phyloP scores from a whole-genome alignment of 2,113 vertebrate species.

The Greenwoodochromis staneri region DNA sequence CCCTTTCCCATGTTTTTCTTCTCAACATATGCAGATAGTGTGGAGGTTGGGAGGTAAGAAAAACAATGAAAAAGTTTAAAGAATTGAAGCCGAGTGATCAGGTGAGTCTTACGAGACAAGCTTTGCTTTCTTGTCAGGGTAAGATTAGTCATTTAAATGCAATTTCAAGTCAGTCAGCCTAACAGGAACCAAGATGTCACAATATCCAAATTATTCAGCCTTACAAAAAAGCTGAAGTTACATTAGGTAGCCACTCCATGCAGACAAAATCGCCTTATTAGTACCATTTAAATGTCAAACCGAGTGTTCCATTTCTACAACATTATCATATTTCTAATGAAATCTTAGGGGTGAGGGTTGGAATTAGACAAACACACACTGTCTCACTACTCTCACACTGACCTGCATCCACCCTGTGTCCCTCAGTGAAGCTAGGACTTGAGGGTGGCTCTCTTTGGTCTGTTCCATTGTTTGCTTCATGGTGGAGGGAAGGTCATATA shows the following conservation, averaged over 20 bases:
- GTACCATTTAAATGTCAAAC: constrained; percentile 3
- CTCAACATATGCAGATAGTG: background rate
- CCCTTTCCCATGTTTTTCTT: background rate
- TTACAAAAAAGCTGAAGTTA: background rate
- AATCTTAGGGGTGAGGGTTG: background rate
- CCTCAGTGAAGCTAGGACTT: constrained; percentile 44
- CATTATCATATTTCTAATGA: background rate
- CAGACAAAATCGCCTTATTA: constrained; percentile 11
- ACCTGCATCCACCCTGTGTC: constrained; percentile 50
- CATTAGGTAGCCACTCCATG: background rate
- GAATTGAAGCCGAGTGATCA: background rate
- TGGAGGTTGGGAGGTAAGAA: background rate
- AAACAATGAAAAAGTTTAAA: background rate
- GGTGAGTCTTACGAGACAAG: background rate
- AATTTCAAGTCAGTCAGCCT: background rate
- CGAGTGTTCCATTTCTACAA: background rate
- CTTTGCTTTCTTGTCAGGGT: background rate
- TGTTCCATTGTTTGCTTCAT: constrained; percentile 50
- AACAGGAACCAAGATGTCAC: background rate
- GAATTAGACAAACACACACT: constrained; percentile 20
- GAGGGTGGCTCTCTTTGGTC: constrained; percentile 16
- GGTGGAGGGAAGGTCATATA: constrained; percentile 46
- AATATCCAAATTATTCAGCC: background rate
- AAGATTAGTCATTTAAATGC: constrained; percentile 4
- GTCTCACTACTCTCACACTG: constrained; percentile 45